These are phyloP conservation scores for Perca flavescens DNA, from an alignment of 2,113 vertebrate genomes.

Conservation along the genomic window DNA sequence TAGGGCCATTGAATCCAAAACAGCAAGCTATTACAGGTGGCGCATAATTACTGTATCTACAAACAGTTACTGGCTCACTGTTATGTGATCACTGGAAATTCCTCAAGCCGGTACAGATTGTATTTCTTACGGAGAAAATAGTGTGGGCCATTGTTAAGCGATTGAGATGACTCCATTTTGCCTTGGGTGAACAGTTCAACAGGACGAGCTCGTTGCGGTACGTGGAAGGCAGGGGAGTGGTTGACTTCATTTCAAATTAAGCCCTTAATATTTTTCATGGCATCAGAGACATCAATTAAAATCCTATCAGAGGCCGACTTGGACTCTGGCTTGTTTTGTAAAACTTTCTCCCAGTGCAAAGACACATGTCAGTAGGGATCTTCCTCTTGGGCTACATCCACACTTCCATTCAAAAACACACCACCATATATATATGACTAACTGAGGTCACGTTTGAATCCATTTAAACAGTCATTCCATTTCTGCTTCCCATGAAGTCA, in stretches of 20 bases:
- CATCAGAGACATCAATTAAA: conserved; percentile 77
- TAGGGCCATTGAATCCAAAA: conserved; percentile 72
- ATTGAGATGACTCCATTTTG: conserved; percentile 62
- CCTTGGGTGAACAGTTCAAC: conserved; percentile 70
- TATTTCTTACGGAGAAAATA: conserved; percentile 70
- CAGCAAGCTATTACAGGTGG: conserved; percentile 81
- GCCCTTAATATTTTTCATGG: conserved; percentile 80
- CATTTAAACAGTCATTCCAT: conserved; percentile 70
- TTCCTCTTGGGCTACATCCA: conserved; percentile 66
- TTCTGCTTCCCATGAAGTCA: conserved; percentile 79
- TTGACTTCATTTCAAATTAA: conserved; percentile 79
- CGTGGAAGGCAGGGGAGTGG: conserved; percentile 61
- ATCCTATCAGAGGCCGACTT: conserved; percentile 75
- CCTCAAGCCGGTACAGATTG: conserved; percentile 62
- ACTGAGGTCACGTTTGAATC: conserved; percentile 62
- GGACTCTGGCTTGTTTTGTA: conserved; percentile 61
- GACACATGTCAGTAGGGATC: conserved; percentile 65
- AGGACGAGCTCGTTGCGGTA: conserved; percentile 20
- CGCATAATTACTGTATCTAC: conserved; percentile 78
- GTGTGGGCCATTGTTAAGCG: conserved; percentile 68
- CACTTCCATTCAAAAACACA: conserved; percentile 72
- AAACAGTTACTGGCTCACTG: conserved; percentile 73
- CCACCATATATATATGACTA: conserved; percentile 48
- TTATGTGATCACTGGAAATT: conserved; percentile 75
- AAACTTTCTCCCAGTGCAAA: conserved; percentile 69